phyloP scores from a whole-genome alignment of 30 jellyfish, hydroid and myxozoan genomes.

The Pelagia noctiluca region DNA sequence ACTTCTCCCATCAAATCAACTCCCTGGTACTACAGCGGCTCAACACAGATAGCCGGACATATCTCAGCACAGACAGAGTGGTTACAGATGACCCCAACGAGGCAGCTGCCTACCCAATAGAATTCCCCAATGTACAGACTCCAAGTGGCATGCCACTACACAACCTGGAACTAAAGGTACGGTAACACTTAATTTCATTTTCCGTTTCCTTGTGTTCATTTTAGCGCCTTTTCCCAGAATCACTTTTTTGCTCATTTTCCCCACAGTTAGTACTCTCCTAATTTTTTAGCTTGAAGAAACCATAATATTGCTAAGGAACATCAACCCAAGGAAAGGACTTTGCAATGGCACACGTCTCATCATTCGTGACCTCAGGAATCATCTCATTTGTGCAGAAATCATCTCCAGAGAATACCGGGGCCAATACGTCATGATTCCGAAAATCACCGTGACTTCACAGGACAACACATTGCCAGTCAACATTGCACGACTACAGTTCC shows the following conservation, averaged over 20 bases:
- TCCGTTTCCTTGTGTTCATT: neutral
- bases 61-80: no score
- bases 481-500: constrained; percentile 6
- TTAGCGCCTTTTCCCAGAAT: neutral
- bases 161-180: constrained; percentile 5
- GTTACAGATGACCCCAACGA: constrained; percentile 26
- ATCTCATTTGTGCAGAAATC: constrained; percentile 5
- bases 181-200: neutral
- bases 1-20: constrained; percentile 26
- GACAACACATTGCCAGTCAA: constrained; percentile 7
- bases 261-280: neutral
- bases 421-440: constrained; percentile 9
- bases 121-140: constrained; percentile 7
- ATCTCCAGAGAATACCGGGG: constrained; percentile 6
- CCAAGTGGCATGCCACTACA: no score
- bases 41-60: constrained; percentile 45
- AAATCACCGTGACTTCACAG: constrained; percentile 1
- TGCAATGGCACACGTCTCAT: constrained; percentile 48
- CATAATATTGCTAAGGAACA: constrained; percentile 17
- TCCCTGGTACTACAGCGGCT: constrained; percentile 28
- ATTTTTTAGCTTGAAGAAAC: constrained; percentile 13
- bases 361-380: constrained; percentile 17
- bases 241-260: neutral
- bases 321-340: constrained; percentile 33
- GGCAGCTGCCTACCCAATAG: constrained; percentile 46